Evolutionary conservation across 2,797 vertebrate species (phyloP).

Genomic region (Sylvilagus floridanus): DNA sequence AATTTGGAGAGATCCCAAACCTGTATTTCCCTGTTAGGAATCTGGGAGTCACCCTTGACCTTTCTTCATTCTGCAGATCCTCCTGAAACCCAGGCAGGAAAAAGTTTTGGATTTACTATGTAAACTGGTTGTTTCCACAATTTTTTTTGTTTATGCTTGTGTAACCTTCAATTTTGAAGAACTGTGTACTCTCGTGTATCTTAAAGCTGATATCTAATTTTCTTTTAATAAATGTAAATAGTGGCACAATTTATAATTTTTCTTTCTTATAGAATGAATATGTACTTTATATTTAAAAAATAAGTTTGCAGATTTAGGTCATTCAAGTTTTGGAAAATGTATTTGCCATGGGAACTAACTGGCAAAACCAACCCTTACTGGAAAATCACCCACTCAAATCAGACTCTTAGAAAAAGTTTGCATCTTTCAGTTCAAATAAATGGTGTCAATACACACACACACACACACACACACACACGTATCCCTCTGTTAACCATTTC

Average conservation of each 20-base stretch:
- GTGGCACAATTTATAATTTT: background rate
- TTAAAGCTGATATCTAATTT: background rate
- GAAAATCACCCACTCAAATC: background rate
- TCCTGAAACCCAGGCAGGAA: background rate
- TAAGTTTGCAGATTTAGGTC: background rate
- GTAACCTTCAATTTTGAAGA: background rate
- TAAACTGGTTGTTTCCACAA: background rate
- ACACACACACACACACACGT: too few species aligned
- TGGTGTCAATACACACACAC: background rate
- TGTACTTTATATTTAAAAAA: background rate
- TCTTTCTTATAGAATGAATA: background rate
- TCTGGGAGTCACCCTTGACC: background rate
- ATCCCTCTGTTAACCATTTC: background rate
- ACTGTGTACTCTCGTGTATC: background rate
- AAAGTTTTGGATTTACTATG: background rate
- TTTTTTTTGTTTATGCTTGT: background rate
- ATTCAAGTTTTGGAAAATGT: conserved; percentile 8
- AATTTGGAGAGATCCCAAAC: background rate
- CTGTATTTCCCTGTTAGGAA: background rate
- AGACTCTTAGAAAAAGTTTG: background rate
- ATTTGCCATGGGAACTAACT: background rate
- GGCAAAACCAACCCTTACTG: background rate
- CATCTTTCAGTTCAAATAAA: background rate
- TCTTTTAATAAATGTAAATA: background rate
- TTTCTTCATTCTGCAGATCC: background rate